Evolutionary conservation across 2,113 vertebrate genomes (phyloP).

Genomic region (Numenius arquata): DNA sequence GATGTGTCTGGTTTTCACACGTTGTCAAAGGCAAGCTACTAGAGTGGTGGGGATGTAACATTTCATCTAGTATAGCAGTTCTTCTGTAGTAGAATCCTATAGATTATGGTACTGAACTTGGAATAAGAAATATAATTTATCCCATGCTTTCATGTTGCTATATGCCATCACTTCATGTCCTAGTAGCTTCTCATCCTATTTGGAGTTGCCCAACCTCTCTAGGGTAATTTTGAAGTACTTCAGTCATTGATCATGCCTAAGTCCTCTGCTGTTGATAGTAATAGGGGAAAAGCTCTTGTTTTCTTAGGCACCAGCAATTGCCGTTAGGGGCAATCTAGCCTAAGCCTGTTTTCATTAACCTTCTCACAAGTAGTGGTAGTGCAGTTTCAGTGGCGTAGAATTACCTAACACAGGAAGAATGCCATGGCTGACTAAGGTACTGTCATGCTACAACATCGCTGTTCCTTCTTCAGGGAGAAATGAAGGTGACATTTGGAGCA

Average conservation of each 20-base stretch:
- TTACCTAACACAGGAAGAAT: background rate
- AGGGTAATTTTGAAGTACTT: background rate
- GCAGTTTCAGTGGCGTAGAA: background rate
- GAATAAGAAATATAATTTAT: background rate
- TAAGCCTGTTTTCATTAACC: background rate
- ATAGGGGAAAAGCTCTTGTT: background rate
- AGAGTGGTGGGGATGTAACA: background rate
- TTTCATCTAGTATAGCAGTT: accelerated
- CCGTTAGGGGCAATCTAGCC: background rate
- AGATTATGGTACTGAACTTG: background rate
- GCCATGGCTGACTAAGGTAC: accelerated
- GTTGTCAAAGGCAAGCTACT: background rate
- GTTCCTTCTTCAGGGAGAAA: background rate
- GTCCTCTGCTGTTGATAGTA: background rate
- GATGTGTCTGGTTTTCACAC: background rate
- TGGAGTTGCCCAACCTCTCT: background rate
- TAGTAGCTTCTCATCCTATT: background rate
- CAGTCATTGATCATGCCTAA: background rate
- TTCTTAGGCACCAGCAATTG: background rate
- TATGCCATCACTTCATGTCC: background rate
- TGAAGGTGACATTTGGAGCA: background rate
- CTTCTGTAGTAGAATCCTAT: background rate
- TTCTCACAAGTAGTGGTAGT: background rate
- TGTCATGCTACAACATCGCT: background rate
- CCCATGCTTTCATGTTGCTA: background rate